These are phyloP conservation scores for Oxycera nigricornis DNA, from an alignment of 2,888 invertebrate genomes.

Conservation along the genomic window DNA sequence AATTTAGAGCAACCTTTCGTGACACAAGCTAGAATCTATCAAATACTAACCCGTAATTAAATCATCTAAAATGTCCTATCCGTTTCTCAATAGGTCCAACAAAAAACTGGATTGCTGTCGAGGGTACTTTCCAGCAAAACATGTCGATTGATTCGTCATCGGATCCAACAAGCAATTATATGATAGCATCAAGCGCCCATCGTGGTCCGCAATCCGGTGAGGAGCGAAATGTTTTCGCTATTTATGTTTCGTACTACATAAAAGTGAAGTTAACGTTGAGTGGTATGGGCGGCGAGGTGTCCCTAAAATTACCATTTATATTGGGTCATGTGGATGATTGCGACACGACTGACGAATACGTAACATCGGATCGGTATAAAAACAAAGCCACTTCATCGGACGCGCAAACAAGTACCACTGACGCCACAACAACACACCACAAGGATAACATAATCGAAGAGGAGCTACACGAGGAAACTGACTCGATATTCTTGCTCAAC, in stretches of 20 bases:
- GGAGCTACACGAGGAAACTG: conserved; percentile 42
- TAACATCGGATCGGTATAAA: conserved; percentile 3
- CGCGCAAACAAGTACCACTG: neutral
- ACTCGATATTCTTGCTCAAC: conserved; percentile 40
- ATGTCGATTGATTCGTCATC: conserved; percentile 45
- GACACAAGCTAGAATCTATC: no score
- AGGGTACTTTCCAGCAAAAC: conserved; percentile 77
- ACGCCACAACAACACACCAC: conserved; percentile 5
- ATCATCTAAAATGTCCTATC: no score
- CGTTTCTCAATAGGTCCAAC: conserved; percentile 67
- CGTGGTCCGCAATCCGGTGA: conserved; percentile 52
- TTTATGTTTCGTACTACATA: conserved; percentile 86
- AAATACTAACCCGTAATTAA: no score
- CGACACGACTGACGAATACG: conserved; percentile 19
- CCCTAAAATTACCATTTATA: conserved; percentile 78
- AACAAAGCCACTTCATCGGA: conserved; percentile 22
- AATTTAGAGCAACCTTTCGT: neutral
- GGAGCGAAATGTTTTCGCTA: conserved; percentile 76
- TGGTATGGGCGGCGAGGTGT: conserved; percentile 78
- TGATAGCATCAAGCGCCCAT: conserved; percentile 52
- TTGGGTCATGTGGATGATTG: conserved; percentile 67
- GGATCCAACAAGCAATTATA: conserved; percentile 46
- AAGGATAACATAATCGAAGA: conserved; percentile 45
- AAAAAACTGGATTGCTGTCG: conserved; percentile 86
- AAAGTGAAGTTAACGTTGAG: conserved; percentile 80